Conservation (phyloP, 2,888 invertebrate genomes). For the Platerodrilus igneus region DNA sequence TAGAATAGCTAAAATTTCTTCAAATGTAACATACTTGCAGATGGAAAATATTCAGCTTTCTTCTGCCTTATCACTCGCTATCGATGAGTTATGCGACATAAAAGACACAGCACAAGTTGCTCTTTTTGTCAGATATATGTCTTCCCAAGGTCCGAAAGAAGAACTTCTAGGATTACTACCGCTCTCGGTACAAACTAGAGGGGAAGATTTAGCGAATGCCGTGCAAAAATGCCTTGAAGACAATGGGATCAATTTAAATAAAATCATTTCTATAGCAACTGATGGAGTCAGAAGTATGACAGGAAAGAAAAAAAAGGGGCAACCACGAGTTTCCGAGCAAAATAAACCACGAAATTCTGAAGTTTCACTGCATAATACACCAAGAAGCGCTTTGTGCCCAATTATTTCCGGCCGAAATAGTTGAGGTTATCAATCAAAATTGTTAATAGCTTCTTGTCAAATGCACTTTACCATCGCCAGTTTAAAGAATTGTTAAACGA, state of each 20-base stretch:
- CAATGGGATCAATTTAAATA: too few relatives aligned
- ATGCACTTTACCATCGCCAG: too few relatives aligned
- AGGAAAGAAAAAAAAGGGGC: slow-evolving; percentile 22
- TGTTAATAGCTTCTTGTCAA: too few relatives aligned
- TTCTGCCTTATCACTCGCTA: slow-evolving; percentile 31
- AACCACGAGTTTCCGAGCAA: slow-evolving; percentile 17
- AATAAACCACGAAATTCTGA: slow-evolving; percentile 27
- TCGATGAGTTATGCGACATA: slow-evolving; percentile 34
- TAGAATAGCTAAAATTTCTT: slow-evolving; percentile 31
- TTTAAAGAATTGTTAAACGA: too few relatives aligned
- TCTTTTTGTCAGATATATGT: slow-evolving; percentile 30
- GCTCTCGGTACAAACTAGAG: slow-evolving; percentile 23
- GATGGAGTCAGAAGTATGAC: too few relatives aligned
- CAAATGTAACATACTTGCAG: slow-evolving; percentile 28
- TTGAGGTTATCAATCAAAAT: too few relatives aligned
- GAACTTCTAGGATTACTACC: slow-evolving; percentile 9
- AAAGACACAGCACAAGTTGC: slow-evolving; percentile 32
- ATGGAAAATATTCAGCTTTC: slow-evolving; percentile 31
- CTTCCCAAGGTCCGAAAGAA: slow-evolving; percentile 18
- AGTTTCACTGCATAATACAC: slow-evolving; percentile 34
- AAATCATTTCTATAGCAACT: too few relatives aligned
- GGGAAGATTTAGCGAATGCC: too few relatives aligned
- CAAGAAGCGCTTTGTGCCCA: slow-evolving; percentile 34
- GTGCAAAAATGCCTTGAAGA: too few relatives aligned
- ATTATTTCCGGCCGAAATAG: slow-evolving; percentile 31